Conservation (phyloP, 2,113 vertebrate species). For the Apaloderma vittatum region DNA sequence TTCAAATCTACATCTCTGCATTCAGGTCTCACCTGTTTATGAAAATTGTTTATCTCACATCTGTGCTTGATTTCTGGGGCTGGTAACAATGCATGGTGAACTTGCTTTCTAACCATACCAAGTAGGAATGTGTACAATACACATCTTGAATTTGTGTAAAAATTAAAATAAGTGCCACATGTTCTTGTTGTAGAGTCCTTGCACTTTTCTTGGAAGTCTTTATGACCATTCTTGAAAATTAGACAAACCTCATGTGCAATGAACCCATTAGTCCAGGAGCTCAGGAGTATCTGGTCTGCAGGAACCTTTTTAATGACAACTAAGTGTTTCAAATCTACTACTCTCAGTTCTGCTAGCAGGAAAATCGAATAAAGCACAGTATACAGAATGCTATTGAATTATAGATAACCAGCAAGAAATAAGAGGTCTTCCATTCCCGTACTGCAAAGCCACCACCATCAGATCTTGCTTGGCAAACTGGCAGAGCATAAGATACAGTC, state of each 20-base stretch:
- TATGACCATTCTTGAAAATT: neutral
- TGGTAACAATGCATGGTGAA: neutral
- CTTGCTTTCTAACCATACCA: neutral
- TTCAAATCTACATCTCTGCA: neutral
- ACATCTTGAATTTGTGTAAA: neutral
- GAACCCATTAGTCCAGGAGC: neutral
- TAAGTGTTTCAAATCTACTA: neutral
- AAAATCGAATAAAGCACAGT: neutral
- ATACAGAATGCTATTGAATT: neutral
- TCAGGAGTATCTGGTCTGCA: neutral
- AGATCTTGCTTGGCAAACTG: neutral
- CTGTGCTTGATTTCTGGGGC: neutral
- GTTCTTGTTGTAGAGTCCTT: neutral
- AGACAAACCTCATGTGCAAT: neutral
- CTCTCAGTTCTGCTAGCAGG: neutral
- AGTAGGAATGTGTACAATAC: neutral
- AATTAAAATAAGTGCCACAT: fast-evolving
- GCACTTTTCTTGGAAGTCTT: neutral
- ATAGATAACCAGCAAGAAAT: neutral
- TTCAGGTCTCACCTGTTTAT: neutral
- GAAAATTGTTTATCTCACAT: neutral
- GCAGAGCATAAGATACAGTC: neutral
- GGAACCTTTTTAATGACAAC: neutral
- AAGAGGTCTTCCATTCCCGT: neutral
- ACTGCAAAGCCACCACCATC: neutral